Evolutionary conservation across 2,113 vertebrate genomes (phyloP).

Genomic region (Desmodus rotundus): DNA sequence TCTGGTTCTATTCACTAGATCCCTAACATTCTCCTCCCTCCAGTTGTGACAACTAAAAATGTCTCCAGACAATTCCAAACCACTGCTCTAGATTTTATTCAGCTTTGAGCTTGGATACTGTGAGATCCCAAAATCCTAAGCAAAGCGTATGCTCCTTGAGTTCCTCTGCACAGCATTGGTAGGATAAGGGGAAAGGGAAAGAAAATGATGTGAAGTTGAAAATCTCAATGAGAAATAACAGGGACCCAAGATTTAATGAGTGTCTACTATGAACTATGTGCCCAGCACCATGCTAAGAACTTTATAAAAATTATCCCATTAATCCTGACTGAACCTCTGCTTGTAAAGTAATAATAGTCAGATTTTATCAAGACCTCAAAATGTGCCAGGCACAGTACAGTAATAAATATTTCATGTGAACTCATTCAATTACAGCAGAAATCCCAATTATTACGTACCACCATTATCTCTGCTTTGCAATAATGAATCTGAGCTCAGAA

Average conservation of each 20-base stretch:
- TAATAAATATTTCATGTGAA: not conserved
- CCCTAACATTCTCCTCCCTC: not conserved
- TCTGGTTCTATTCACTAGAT: not conserved
- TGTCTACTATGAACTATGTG: not conserved
- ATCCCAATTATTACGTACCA: not conserved
- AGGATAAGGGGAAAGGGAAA: not conserved
- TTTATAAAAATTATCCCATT: not conserved
- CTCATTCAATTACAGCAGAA: not conserved
- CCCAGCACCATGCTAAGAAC: not conserved
- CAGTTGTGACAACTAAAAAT: not conserved
- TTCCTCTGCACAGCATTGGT: not conserved
- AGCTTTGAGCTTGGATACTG: not conserved
- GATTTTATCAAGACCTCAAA: not conserved
- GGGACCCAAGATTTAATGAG: not conserved
- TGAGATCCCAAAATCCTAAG: not conserved
- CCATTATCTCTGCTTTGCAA: not conserved
- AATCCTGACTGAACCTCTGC: not conserved
- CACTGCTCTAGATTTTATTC: not conserved
- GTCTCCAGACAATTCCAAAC: not conserved
- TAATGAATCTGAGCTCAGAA: not conserved
- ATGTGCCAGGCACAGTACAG: not conserved
- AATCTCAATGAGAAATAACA: not conserved
- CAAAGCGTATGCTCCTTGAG: not conserved
- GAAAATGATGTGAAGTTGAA: not conserved
- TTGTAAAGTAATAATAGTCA: not conserved